Base-by-base conservation (phyloP, 2,797 vertebrate genomes). In the Karalla daura region DNA sequence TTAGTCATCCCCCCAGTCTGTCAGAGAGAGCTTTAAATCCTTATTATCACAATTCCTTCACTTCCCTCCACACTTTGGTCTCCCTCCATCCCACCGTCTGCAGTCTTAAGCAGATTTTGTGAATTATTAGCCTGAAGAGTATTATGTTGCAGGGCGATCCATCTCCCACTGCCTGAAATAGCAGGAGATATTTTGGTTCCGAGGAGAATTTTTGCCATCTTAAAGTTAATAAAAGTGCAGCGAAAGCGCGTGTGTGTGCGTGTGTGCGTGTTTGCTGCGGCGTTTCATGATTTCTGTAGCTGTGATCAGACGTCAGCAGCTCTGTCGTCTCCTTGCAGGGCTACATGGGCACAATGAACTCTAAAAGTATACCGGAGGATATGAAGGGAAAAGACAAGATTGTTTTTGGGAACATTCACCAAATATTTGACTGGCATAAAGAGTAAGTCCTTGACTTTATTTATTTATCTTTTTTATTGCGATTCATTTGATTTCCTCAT, bases 351-450 rank as follows among this genome's bases (percentile, higher is more conserved):
- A 95, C 95, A n/a, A 98, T 99, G 96, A 95, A 89, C 55, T 87
- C 95, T 72, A 97, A 96, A 62, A 96, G 96, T 0, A 91, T 98
- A 37, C 97, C 96, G 0, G 98, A 99, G 71, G 97, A 97, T 88
- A 98, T 99, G 96, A 98, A 98, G 91, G 98, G 98, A 81, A 99
- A 97, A 90, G 98, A 99, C 93, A 99, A 99, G 92, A 99, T 99
- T 65, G 96, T 99, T 54, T 99, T 99, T 84, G 98, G 98, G 85
- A 99, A 99, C 91, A 98, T 99, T 87, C 97, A 99, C 88, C 98
- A 99, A 92, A 99, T 99, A 85, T 99, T 95, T 52, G 97, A 99
- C 93, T 99, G 98, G 98, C 98, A 99, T 94, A 96, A 96, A 96
- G 96, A 99, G 98, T 99, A 92, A n/a, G 98, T 94, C 80, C n/a